Evolutionary conservation across 2,113 vertebrate genomes (phyloP), one percentile per base, ranked within the genome.

Genomic region (Eleginops maclovinus): DNA sequence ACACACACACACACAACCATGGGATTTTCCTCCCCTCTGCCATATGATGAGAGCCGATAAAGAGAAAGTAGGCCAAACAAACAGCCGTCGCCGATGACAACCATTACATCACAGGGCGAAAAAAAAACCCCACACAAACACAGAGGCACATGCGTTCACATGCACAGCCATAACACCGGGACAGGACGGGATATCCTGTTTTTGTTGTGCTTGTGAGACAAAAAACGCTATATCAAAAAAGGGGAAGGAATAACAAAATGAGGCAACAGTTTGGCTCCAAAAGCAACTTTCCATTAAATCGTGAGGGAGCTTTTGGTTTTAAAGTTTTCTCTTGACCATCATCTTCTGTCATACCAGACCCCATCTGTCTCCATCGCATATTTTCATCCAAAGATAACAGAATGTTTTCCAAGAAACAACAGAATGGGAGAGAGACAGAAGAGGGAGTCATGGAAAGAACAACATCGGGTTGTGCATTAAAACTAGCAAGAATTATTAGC

Each of bases 41-140:
- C 89, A 93, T 87, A 91, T 88, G 91, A 93, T 86, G 86, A 76
- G 87, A 80, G 78, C 88, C 79, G 85, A 91, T 90, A 92, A 70
- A 79, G 64, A 54, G 85, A 92, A 91, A 91, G 81, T 91, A 90
- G 90, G 90, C 84, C 91, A 92, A 87, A 87, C 81, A 91, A 91
- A 91, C 91, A 91, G 88, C 61, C 81, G 22, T 64, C n/a, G 53
- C 80, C 61, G 82, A 85, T 75, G 85, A 83, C 87, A 81, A 65
- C 75, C 61, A 43, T 91, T 89, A 91, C 87, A 88, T 91, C 87
- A 91, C 67, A 80, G 63, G 62, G 19, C 72, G 21, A 79, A 13
- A 50, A 28, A 26, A 49, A 31, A 28, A 7, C 31, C 28, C 62
- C n/a, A 80, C 47, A 61, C 55, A 72, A 72, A 83, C 50, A 72